Evolutionary conservation across 2,797 vertebrate species (phyloP).

Genomic region (Macropus fuliginosus): DNA sequence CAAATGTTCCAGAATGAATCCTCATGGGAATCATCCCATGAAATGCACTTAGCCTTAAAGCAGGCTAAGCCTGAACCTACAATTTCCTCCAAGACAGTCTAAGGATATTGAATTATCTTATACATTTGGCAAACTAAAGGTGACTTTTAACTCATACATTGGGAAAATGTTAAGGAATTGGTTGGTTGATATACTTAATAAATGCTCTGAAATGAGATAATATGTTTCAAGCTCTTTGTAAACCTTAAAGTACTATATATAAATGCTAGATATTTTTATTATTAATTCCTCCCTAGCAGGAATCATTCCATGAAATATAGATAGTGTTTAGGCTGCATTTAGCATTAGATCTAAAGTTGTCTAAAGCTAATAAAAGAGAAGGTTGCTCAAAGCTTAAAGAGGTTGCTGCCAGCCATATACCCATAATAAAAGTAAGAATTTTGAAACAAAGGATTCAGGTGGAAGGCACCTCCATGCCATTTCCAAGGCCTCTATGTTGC

Average conservation of each 20-base stretch:
- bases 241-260: neutral
- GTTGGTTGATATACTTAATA: slow-evolving; percentile 43
- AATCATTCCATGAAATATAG: slow-evolving; percentile 47
- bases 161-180: slow-evolving; percentile 47
- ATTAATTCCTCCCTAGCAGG: slow-evolving; percentile 23
- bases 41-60: slow-evolving; percentile 32
- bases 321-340: neutral
- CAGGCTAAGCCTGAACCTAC: slow-evolving; percentile 19
- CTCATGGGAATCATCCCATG: slow-evolving; percentile 56
- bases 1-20: slow-evolving; percentile 44
- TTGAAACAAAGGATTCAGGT: neutral
- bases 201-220: slow-evolving; percentile 22
- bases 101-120: slow-evolving; percentile 48
- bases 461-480: neutral
- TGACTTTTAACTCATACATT: slow-evolving; percentile 54
- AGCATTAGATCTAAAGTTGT: slow-evolving; percentile 20
- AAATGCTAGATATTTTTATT: neutral
- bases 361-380: neutral
- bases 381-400: neutral
- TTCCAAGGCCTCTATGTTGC: neutral
- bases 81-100: slow-evolving; percentile 17
- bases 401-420: neutral
- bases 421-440: neutral
- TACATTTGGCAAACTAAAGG: slow-evolving; percentile 10
- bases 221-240: neutral